Conservation (phyloP, 2,797 vertebrate genomes). For the Enteromius trimaculatus region DNA sequence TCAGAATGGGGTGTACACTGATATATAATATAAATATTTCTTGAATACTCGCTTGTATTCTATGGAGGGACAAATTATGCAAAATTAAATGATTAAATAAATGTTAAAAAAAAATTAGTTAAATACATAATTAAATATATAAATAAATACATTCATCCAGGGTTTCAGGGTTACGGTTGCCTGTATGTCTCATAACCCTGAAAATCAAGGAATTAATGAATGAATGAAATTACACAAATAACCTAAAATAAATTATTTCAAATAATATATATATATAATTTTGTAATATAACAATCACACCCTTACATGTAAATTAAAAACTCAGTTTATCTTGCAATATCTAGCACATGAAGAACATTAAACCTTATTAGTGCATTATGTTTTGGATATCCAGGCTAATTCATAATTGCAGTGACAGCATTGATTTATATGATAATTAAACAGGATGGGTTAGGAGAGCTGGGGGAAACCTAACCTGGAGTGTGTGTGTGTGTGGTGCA, state of each 20-base stretch:
- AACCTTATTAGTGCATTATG: conserved; percentile 8
- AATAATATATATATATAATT: neutral
- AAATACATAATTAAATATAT: neutral
- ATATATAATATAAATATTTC: neutral
- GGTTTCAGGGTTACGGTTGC: neutral
- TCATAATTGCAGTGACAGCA: conserved; percentile 11
- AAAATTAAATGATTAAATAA: neutral
- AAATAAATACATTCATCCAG: neutral
- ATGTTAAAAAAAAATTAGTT: neutral
- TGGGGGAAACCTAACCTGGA: conserved; percentile 40
- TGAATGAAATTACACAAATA: neutral
- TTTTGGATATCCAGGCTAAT: neutral
- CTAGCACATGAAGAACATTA: neutral
- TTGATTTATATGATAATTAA: conserved; percentile 34
- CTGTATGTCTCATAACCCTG: neutral
- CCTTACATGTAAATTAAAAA: neutral
- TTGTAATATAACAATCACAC: neutral
- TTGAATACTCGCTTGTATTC: neutral
- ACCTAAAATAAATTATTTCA: neutral
- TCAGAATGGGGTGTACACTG: neutral
- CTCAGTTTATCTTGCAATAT: neutral
- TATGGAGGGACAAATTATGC: neutral
- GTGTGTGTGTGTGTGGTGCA: neutral
- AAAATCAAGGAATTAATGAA: neutral
- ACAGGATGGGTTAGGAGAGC: neutral